Conservation (phyloP, 92 coral and sea anemone species). For the Blastomussa wellsi region DNA sequence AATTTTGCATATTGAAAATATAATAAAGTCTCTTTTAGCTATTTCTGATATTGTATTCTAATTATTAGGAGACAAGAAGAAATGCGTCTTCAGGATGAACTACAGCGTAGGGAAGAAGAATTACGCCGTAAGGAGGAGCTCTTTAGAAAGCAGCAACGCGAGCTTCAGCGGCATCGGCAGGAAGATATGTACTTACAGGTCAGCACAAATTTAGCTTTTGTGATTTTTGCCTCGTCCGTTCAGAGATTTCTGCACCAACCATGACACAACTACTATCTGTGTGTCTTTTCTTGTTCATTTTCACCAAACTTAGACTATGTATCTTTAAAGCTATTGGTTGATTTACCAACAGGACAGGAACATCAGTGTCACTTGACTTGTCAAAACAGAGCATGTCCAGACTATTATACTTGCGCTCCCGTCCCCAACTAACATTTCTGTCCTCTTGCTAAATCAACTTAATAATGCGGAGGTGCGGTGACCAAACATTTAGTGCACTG, state of each 20-base stretch:
- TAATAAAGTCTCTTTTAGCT: not conserved
- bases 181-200: constrained; percentile 66
- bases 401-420: too few species aligned
- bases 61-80: constrained; percentile 80
- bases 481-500: too few species aligned
- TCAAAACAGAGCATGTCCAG: too few species aligned
- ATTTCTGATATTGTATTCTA: not conserved
- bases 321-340: too few species aligned
- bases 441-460: too few species aligned
- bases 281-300: too few species aligned
- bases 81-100: constrained; percentile 86
- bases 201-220: not conserved
- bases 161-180: constrained; percentile 76
- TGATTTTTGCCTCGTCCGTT: not conserved
- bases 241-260: not conserved
- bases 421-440: too few species aligned
- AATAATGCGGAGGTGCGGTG: too few species aligned
- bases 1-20: not conserved
- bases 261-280: too few species aligned
- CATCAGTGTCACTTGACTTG: too few species aligned
- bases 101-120: constrained; percentile 78
- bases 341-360: too few species aligned
- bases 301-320: too few species aligned
- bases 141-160: constrained; percentile 86
- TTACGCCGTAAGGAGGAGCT: constrained; percentile 81